phyloP scores from a whole-genome alignment of 2,888 invertebrate species.

The Diogma glabrata region DNA sequence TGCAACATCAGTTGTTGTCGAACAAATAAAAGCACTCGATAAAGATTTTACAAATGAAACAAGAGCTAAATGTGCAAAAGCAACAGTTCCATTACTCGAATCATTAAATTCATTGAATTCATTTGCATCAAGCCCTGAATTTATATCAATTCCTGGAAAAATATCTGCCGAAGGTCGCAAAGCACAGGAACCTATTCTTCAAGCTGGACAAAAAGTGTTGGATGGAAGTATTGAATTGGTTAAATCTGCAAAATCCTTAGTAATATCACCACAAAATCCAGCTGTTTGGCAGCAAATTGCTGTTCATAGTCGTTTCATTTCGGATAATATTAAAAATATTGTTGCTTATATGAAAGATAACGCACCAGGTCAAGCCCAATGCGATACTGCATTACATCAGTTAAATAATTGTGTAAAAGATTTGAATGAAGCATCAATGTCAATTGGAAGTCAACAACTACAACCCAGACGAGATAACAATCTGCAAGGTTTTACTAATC shows the following conservation, averaged over 20 bases:
- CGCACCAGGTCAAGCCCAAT: slow-evolving; percentile 93
- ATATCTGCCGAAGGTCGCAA: slow-evolving; percentile 74
- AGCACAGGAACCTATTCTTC: slow-evolving; percentile 79
- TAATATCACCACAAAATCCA: slow-evolving; percentile 80
- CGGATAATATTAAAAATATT: slow-evolving; percentile 89
- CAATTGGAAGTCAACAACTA: slow-evolving; percentile 74
- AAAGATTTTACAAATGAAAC: slow-evolving; percentile 70
- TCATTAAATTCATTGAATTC: slow-evolving; percentile 86
- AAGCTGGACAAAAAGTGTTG: slow-evolving; percentile 64
- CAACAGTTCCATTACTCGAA: slow-evolving; percentile 74
- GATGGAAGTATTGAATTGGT: slow-evolving; percentile 87
- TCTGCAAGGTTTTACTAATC: slow-evolving; percentile 63
- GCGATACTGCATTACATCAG: slow-evolving; percentile 70
- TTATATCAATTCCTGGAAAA: slow-evolving; percentile 82
- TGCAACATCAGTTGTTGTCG: slow-evolving; percentile 86
- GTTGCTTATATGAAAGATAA: slow-evolving; percentile 88
- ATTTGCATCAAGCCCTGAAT: slow-evolving; percentile 90
- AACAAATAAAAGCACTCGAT: slow-evolving; percentile 85
- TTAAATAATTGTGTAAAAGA: slow-evolving; percentile 64
- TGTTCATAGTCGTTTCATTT: slow-evolving; percentile 87
- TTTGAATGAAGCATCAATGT: slow-evolving; percentile 76
- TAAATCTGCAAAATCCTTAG: slow-evolving; percentile 76
- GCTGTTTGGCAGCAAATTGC: slow-evolving; percentile 91
- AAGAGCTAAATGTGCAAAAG: slow-evolving; percentile 57
- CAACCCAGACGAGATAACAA: slow-evolving; percentile 57